phyloP scores from a whole-genome alignment of 1,140 invertebrate species.

The Cyclina sinensis region DNA sequence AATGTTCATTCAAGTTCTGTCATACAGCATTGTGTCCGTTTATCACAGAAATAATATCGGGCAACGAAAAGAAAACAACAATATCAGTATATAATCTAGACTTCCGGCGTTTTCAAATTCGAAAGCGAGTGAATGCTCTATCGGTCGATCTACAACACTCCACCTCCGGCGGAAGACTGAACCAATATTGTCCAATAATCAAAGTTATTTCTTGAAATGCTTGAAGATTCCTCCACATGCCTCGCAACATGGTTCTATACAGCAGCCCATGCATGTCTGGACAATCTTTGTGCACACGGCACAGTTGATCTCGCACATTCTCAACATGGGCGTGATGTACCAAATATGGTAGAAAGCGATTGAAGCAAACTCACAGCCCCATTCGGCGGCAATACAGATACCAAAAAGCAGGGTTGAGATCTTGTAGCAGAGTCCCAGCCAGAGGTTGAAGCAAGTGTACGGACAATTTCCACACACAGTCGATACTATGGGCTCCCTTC shows the following conservation, averaged over 20 bases:
- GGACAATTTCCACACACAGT: conserved; percentile 92
- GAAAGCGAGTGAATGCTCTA: too few relatives aligned
- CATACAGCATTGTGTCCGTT: neutral
- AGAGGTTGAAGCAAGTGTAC: conserved; percentile 90
- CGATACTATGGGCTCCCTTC: conserved; percentile 91
- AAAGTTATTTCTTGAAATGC: conserved; percentile 1
- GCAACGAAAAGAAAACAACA: too few relatives aligned
- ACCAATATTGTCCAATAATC: too few relatives aligned
- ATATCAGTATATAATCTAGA: too few relatives aligned
- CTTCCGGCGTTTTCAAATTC: too few relatives aligned
- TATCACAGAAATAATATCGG: too few relatives aligned
- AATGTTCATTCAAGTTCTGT: neutral
- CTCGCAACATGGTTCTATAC: conserved; percentile 75
- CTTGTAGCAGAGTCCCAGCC: conserved; percentile 91
- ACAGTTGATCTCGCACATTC: conserved; percentile 88
- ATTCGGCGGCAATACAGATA: conserved; percentile 90
- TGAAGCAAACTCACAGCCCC: conserved; percentile 92
- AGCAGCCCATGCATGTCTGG: conserved; percentile 87
- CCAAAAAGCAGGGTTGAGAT: conserved; percentile 90
- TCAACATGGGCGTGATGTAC: conserved; percentile 81
- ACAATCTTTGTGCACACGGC: conserved; percentile 89
- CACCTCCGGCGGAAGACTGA: too few relatives aligned
- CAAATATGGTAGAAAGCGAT: conserved; percentile 89
- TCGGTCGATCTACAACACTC: too few relatives aligned
- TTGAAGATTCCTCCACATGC: conserved; percentile 54